Conservation (phyloP, 2,113 vertebrate genomes). For the Craseonycteris thonglongyai region DNA sequence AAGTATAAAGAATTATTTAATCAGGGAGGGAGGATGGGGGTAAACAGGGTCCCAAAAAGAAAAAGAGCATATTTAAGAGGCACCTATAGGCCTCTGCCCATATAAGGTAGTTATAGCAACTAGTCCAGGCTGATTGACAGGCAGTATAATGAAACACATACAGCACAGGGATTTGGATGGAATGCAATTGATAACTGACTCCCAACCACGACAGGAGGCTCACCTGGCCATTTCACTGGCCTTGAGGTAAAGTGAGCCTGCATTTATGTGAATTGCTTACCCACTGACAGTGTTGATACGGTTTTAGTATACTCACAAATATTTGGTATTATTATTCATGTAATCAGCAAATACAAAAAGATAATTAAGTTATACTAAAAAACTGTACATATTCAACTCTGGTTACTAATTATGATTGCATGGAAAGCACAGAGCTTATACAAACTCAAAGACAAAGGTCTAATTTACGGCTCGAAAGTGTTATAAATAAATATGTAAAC, state of each 20-base stretch:
- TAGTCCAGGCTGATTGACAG: background rate
- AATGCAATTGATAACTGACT: background rate
- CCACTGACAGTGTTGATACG: background rate
- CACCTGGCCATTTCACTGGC: background rate
- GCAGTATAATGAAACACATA: background rate
- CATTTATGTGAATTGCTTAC: background rate
- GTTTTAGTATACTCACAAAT: background rate
- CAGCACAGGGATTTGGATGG: background rate
- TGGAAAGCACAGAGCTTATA: background rate
- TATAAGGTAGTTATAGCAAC: background rate
- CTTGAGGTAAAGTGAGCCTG: background rate
- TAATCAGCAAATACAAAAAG: slow-evolving; percentile 4
- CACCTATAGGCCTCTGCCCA: background rate
- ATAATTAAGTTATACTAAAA: background rate
- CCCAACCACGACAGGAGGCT: background rate
- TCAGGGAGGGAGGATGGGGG: background rate
- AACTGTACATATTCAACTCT: background rate
- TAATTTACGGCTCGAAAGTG: background rate
- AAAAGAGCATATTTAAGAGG: background rate
- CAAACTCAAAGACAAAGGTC: background rate
- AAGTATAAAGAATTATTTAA: background rate
- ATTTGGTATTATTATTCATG: background rate
- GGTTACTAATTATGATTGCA: background rate
- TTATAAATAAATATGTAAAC: background rate
- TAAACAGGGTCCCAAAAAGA: background rate